A percentile compares a stretch with the other conserved stretches of the same genome.
Evolutionary conservation across 2,113 vertebrate species (phyloP).

Genomic region (Plectropomus leopardus): DNA sequence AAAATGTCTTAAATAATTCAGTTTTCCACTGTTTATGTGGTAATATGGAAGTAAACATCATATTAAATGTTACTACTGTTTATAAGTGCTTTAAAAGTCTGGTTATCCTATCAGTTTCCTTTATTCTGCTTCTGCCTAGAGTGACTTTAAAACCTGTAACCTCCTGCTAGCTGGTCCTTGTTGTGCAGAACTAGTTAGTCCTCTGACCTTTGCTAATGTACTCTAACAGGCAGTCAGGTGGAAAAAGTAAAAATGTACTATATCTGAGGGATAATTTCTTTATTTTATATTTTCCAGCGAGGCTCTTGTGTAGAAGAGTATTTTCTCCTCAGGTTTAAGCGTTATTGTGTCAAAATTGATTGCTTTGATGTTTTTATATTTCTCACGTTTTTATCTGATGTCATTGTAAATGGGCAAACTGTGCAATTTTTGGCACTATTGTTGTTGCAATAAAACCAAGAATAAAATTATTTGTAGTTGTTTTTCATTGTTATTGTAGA

Average conservation of each 20-base stretch:
- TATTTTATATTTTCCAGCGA: background rate
- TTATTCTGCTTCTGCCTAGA: slow-evolving; percentile 56
- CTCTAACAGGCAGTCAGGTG: background rate
- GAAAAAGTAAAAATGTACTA: background rate
- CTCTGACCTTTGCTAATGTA: slow-evolving; percentile 13
- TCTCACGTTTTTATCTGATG: slow-evolving; percentile 74
- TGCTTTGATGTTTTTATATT: slow-evolving; percentile 74
- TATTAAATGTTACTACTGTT: slow-evolving; percentile 47
- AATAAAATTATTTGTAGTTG: slow-evolving; percentile 22
- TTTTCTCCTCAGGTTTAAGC: slow-evolving; percentile 82
- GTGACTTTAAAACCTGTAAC: slow-evolving; percentile 54
- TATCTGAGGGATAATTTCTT: slow-evolving; percentile 4
- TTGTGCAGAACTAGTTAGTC: slow-evolving; percentile 44
- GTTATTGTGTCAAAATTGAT: slow-evolving; percentile 62
- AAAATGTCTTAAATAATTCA: background rate
- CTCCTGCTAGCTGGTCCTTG: slow-evolving; percentile 50
- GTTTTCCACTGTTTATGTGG: slow-evolving; percentile 14
- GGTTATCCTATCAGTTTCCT: slow-evolving; percentile 19
- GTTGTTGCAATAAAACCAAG: slow-evolving; percentile 80
- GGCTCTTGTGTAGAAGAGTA: slow-evolving; percentile 47
- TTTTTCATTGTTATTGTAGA: background rate
- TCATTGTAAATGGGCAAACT: slow-evolving; percentile 68
- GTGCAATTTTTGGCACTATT: slow-evolving; percentile 79
- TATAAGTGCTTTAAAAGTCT: slow-evolving; percentile 60
- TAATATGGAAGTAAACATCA: slow-evolving; percentile 9